Conservation (phyloP, 2,113 vertebrate genomes). For the Pungitius pungitius region DNA sequence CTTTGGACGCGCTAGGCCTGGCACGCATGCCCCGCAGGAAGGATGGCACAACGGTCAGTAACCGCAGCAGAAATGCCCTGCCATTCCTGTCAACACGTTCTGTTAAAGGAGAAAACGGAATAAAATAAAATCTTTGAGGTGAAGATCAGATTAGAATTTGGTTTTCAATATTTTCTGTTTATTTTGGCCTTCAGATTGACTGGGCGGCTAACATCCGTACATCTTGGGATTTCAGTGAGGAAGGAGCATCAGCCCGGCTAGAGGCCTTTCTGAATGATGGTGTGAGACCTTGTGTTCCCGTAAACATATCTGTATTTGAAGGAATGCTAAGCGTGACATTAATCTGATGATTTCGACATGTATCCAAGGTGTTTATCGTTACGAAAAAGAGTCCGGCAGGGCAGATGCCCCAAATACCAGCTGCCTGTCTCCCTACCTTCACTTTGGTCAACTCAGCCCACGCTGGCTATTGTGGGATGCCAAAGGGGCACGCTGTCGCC, state of each 20-base stretch:
- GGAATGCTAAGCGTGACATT: not conserved
- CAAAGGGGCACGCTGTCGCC: constrained; percentile 67
- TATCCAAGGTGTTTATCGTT: constrained; percentile 73
- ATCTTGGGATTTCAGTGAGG: constrained; percentile 81
- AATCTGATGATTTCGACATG: not conserved
- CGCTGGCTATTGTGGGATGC: constrained; percentile 76
- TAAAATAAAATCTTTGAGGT: not conserved
- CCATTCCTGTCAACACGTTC: not conserved
- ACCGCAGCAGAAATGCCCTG: not conserved
- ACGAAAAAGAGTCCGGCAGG: constrained; percentile 79
- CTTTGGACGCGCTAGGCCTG: constrained; percentile 66
- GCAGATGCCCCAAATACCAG: constrained; percentile 80
- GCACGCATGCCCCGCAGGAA: constrained; percentile 80
- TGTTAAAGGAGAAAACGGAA: too few relatives aligned
- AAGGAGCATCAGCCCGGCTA: constrained; percentile 71
- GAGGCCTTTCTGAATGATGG: constrained; percentile 76
- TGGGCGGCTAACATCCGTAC: constrained; percentile 78
- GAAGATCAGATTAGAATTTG: not conserved
- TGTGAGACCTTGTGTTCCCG: constrained; percentile 31
- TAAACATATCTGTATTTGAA: not conserved
- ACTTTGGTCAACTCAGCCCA: constrained; percentile 80
- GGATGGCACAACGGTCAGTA: constrained; percentile 76
- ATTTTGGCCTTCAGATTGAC: constrained; percentile 69
- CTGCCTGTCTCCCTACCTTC: constrained; percentile 80
- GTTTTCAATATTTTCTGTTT: constrained; percentile 9